Evolutionary conservation across 2,113 vertebrate species (phyloP).

Genomic region (Neodontobutis hainanensis): DNA sequence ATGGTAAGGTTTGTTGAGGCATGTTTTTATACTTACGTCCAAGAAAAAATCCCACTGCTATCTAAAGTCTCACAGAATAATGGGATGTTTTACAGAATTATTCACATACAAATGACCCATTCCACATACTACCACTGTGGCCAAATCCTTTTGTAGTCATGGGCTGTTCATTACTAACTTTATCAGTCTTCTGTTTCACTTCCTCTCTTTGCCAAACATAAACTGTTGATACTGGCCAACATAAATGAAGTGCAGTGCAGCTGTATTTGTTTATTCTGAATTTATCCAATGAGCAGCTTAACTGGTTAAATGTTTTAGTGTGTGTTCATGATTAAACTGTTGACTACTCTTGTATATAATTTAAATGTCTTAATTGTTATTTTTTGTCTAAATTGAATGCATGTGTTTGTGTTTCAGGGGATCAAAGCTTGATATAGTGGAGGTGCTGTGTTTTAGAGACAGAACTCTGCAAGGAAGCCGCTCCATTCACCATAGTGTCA

Average conservation of each 20-base stretch:
- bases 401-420: slow-evolving; percentile 78
- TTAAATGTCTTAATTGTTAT: neutral
- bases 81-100: too few species aligned
- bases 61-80: too few species aligned
- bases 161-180: slow-evolving; percentile 31
- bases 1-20: slow-evolving; percentile 80
- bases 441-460: slow-evolving; percentile 94
- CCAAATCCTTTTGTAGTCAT: neutral
- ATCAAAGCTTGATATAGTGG: slow-evolving; percentile 78
- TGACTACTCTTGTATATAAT: neutral
- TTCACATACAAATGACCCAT: slow-evolving; percentile 13
- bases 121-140: neutral
- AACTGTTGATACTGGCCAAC: slow-evolving; percentile 39
- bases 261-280: slow-evolving; percentile 20
- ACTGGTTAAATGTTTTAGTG: slow-evolving; percentile 24
- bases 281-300: slow-evolving; percentile 20
- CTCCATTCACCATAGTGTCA: slow-evolving; percentile 87
- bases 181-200: slow-evolving; percentile 22
- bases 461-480: slow-evolving; percentile 90
- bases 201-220: slow-evolving; percentile 27
- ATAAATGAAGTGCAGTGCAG: slow-evolving; percentile 5
- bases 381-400: slow-evolving; percentile 11
- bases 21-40: slow-evolving; percentile 6
- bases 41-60: neutral
- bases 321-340: neutral